Conservation (phyloP, 2,888 invertebrate genomes). For the Asteroscopus sphinx region DNA sequence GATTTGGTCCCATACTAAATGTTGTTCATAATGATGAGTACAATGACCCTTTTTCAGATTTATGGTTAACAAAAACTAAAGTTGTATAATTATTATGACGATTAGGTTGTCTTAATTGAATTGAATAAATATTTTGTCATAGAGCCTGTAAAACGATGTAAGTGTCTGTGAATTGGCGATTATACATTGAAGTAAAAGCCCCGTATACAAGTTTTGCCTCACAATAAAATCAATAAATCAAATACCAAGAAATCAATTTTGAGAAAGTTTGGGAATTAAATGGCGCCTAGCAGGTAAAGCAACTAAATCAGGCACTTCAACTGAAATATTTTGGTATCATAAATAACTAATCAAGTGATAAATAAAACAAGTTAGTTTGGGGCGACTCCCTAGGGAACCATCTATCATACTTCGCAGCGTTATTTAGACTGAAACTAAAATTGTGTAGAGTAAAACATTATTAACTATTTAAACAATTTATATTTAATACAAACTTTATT, state of each 20-base stretch:
- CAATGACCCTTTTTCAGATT: too few species aligned
- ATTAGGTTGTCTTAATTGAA: too few species aligned
- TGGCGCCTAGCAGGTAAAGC: neutral
- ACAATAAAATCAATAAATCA: neutral
- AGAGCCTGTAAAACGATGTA: too few species aligned
- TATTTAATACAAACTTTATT: too few species aligned
- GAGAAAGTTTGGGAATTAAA: neutral
- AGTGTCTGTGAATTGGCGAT: too few species aligned
- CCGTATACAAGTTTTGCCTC: neutral
- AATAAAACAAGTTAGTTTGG: conserved; percentile 30
- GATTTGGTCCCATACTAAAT: too few species aligned
- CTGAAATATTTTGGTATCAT: conserved; percentile 28
- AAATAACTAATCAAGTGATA: conserved; percentile 41
- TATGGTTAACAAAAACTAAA: too few species aligned
- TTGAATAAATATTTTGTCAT: too few species aligned
- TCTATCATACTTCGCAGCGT: conserved; percentile 40
- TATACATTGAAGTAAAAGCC: neutral
- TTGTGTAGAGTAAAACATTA: conserved; percentile 17
- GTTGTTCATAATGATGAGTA: too few species aligned
- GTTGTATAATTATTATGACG: too few species aligned
- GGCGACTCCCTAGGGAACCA: conserved; percentile 38
- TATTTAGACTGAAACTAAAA: conserved; percentile 25
- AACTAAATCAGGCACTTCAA: conserved; percentile 9
- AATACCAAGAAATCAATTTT: neutral
- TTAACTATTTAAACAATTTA: conserved; percentile 23